Percentiles rank a stretch among this genome's conserved stretches.
Conservation (phyloP, 1,140 invertebrate species). For the Brachystomella parvula region DNA sequence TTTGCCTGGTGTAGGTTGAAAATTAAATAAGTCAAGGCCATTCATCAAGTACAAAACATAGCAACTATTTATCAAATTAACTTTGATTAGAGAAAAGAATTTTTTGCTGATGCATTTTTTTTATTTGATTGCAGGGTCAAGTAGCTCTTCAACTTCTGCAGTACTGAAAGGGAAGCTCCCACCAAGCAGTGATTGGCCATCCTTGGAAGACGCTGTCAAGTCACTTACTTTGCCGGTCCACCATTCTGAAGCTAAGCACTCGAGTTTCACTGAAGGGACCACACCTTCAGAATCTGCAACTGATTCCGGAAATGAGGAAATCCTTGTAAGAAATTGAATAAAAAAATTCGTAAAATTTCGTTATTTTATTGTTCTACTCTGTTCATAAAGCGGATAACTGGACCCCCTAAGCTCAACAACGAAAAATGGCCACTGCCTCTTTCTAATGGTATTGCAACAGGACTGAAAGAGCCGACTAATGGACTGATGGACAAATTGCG, state of each 20-base stretch:
- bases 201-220: constrained; percentile 1
- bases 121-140: not conserved
- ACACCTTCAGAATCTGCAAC: not conserved
- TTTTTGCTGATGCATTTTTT: not conserved
- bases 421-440: constrained; percentile 7
- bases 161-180: not conserved
- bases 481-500: not conserved
- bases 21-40: too few species aligned
- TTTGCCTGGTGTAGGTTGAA: too few species aligned
- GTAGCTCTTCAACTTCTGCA: not conserved
- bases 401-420: not conserved
- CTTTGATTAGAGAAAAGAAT: too few species aligned
- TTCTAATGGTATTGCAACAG: not conserved
- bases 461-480: not conserved
- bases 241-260: not conserved
- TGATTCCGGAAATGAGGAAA: constrained; percentile 9
- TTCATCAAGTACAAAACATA: too few species aligned
- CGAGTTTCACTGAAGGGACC: not conserved
- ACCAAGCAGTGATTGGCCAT: not conserved
- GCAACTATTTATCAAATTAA: too few species aligned
- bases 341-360: not conserved
- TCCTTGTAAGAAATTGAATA: constrained; percentile 2
- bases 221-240: not conserved
- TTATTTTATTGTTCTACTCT: not conserved
- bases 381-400: not conserved